These are phyloP conservation scores for Coryphaenoides rupestris DNA, from an alignment of 2,113 vertebrate genomes.

Conservation along the genomic window DNA sequence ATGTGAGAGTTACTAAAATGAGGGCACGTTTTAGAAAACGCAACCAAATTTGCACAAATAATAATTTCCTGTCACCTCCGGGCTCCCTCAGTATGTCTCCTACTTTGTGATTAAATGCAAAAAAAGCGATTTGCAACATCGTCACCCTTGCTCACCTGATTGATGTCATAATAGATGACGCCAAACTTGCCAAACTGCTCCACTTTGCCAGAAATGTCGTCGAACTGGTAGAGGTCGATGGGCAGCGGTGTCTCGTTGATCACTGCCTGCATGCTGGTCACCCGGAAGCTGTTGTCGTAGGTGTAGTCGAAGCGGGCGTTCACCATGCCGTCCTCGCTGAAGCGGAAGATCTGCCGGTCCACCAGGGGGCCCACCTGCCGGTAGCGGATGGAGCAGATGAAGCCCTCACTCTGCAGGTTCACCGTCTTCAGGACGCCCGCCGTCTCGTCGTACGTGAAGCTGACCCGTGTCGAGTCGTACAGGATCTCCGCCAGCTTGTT, in stretches of 20 bases:
- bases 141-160: conserved; percentile 66
- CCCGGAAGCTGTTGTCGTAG: conserved; percentile 97
- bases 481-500: conserved; percentile 94
- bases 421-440: conserved; percentile 95
- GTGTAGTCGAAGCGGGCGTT: conserved; percentile 98
- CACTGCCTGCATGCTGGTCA: conserved; percentile 99
- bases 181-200: conserved; percentile 99
- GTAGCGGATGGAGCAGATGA: conserved; percentile 97
- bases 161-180: conserved; percentile 98
- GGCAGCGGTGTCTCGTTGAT: conserved; percentile 97
- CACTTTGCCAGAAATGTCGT: conserved; percentile 96
- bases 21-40: no score
- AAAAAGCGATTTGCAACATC: no score
- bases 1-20: no score
- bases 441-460: conserved; percentile 96
- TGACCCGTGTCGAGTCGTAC: conserved; percentile 95
- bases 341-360: conserved; percentile 97
- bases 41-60: no score
- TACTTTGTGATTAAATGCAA: no score
- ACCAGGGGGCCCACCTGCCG: conserved; percentile 93
- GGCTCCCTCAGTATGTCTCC: no score
- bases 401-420: conserved; percentile 96
- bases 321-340: conserved; percentile 97
- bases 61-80: no score
- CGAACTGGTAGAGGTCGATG: conserved; percentile 98